These are phyloP conservation scores for Coboldia fuscipes DNA, from an alignment of 1,140 invertebrate species.

Conservation along the genomic window DNA sequence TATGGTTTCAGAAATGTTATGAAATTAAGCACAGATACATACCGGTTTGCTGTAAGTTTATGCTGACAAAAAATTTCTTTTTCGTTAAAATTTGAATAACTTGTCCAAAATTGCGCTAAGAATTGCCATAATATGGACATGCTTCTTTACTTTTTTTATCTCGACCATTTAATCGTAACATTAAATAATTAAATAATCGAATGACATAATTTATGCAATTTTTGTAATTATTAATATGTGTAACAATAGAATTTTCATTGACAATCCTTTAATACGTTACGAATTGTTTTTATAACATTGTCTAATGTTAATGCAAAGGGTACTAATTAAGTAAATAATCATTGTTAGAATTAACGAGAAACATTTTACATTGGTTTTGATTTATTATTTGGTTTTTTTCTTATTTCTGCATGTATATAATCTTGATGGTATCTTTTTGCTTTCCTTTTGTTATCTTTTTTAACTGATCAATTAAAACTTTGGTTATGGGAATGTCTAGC, in stretches of 20 bases:
- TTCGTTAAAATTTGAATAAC: background rate
- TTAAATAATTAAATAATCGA: constrained; percentile 1
- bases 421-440: too few relatives aligned
- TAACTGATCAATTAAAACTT: too few relatives aligned
- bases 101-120: background rate
- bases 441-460: too few relatives aligned
- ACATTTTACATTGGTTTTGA: too few relatives aligned
- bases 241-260: background rate
- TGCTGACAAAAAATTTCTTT: constrained; percentile 7
- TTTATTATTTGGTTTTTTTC: too few relatives aligned
- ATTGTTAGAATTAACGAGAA: too few relatives aligned
- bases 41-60: constrained; percentile 45
- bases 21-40: constrained; percentile 61
- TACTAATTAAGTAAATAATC: too few relatives aligned
- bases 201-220: constrained; percentile 1
- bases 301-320: too few relatives aligned
- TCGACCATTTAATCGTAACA: background rate
- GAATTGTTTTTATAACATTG: background rate
- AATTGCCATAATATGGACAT: constrained; percentile 3
- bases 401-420: too few relatives aligned
- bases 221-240: too few relatives aligned
- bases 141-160: constrained; percentile 2
- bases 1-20: constrained; percentile 90
- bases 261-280: background rate
- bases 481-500: too few relatives aligned